Evolutionary conservation across 2,797 vertebrate species (phyloP), one percentile per base, ranked within the genome.

Genomic region (Cetoscarus ocellatus): DNA sequence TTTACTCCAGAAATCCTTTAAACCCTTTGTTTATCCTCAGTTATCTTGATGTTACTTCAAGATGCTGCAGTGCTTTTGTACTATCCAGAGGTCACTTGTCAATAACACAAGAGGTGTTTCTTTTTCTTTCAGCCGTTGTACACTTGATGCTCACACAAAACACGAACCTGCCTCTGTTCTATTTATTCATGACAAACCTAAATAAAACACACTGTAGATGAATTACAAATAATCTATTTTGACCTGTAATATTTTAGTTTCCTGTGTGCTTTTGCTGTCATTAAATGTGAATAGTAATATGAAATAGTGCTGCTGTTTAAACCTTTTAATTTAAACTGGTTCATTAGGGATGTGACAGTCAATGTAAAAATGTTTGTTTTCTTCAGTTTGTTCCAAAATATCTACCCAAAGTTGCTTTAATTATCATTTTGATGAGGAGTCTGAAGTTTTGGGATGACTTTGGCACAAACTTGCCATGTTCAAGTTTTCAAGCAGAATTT

Each of bases 1-100:
- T 70, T 79, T 52, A 53, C 59, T 58, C 56, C 27, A 39, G 8
- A 67, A 68, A 75, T 75, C 71, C 63, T 60, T 52, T 60, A 63
- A 60, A 57, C 65, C 52, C 34, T 61, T 62, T 48, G 40, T 70
- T 71, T 71, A 53, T 61, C n/a, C 34, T 48, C 18, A 12, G 34
- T 63, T 61, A 50, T 53, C 35, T 45, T 50, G 12, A 10, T 44
- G 45, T 8, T 12, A 66, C 27, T 54, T 62, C 39, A 50, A 15
- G n/a, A 60, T 40, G 53, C 49, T 59, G 52, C 9, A 0, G 17
- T 50, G 57, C 38, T 58, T 53, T 45, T 61, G 51, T 18, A 19
- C 53, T 62, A 63, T 35, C 34, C 43, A 35, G 51, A 76, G 60
- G 61, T 72, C 55, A 40, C 55, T 47, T 66, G 55, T 58, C 42